phyloP scores from a whole-genome alignment of 2,888 invertebrate species.

The Phengaris alcon region DNA sequence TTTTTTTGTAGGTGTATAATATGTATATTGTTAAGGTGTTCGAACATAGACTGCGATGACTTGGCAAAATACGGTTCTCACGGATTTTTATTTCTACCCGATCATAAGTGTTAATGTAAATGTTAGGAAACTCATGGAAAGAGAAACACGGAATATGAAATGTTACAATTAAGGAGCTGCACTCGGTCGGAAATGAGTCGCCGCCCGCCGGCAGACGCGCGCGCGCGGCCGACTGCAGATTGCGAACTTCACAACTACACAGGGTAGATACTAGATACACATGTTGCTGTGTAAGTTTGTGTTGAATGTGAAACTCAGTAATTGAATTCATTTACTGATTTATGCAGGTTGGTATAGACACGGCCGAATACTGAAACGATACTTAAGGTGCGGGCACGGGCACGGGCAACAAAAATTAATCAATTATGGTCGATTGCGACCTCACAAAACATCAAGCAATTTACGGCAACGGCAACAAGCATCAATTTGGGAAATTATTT shows the following conservation, averaged over 20 bases:
- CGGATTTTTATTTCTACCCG: no score
- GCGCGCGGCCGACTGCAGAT: constrained; percentile 49
- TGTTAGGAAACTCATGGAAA: constrained; percentile 31
- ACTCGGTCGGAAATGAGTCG: constrained; percentile 75
- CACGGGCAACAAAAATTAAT: no score
- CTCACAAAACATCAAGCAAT: no score
- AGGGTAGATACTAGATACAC: neutral
- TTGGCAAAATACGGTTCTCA: no score
- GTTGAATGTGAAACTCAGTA: neutral
- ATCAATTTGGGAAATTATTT: no score
- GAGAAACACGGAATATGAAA: constrained; percentile 41
- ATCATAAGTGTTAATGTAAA: neutral
- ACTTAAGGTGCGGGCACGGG: no score
- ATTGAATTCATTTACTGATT: neutral
- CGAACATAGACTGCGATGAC: no score
- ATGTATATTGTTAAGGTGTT: no score
- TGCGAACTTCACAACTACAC: constrained; percentile 41
- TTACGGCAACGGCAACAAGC: no score
- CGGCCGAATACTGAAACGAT: neutral
- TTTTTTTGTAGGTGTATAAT: no score
- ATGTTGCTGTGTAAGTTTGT: neutral
- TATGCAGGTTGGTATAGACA: neutral
- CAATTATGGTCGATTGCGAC: no score
- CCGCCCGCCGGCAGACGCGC: constrained; percentile 59
- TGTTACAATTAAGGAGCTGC: constrained; percentile 50